Evolutionary conservation across 1,140 invertebrate genomes (phyloP).

Genomic region (Meloidogyne exigua): DNA sequence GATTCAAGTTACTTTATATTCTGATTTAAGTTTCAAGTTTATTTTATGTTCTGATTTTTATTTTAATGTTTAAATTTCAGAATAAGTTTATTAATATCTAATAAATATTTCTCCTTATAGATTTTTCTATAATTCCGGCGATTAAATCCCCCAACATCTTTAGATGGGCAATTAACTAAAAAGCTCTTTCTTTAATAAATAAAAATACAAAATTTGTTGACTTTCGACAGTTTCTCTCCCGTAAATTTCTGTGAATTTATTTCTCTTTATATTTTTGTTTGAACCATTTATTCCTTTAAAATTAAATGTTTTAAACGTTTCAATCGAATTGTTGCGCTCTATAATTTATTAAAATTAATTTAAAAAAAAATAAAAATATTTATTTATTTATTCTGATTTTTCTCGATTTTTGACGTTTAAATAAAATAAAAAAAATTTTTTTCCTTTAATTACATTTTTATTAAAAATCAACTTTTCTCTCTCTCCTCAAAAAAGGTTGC

Average conservation of each 20-base stretch:
- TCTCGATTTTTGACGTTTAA: no score
- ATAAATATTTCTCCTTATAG: not conserved
- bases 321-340: no score
- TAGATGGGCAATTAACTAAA: not conserved
- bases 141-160: not conserved
- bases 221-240: not conserved
- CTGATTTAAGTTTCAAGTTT: no score
- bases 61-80: no score
- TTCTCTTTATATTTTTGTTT: not conserved
- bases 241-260: not conserved
- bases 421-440: not conserved
- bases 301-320: no score
- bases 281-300: not conserved
- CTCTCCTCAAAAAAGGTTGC: not conserved
- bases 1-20: no score
- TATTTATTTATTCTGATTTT: no score
- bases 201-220: slow-evolving; percentile 1
- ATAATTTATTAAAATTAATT: no score
- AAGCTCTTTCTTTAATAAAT: slow-evolving; percentile 2
- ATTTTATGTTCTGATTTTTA: no score
- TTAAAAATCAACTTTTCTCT: not conserved
- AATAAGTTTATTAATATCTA: no score
- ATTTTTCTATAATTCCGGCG: slow-evolving; percentile 1
- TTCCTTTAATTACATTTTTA: not conserved
- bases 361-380: no score